Conservation (phyloP, 2,113 vertebrate species). For the Barnardius zonarius region DNA sequence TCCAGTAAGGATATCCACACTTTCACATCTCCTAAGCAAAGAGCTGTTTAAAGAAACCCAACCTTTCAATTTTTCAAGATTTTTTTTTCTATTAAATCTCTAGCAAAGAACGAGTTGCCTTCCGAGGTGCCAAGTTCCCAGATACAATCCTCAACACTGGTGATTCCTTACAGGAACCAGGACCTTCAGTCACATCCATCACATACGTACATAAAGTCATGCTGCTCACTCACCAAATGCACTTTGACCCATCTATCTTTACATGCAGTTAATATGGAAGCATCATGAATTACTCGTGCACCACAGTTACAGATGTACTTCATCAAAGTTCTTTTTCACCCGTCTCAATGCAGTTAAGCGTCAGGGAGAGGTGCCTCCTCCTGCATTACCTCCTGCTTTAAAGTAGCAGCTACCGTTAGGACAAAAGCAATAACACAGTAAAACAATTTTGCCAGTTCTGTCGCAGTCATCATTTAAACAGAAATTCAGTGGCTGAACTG, state of each 20-base stretch:
- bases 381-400: neutral
- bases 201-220: fast-evolving
- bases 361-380: neutral
- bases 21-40: neutral
- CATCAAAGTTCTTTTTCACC: neutral
- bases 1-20: neutral
- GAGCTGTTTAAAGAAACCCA: neutral
- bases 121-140: neutral
- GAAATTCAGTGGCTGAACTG: neutral
- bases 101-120: neutral
- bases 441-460: neutral
- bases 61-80: neutral
- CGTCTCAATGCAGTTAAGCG: neutral
- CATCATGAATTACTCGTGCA: neutral
- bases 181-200: neutral
- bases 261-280: neutral
- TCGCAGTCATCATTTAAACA: neutral
- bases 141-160: neutral
- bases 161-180: neutral
- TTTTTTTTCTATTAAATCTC: neutral
- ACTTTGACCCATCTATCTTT: neutral
- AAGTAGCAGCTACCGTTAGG: neutral
- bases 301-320: neutral
- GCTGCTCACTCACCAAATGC: neutral
- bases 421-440: neutral